These are phyloP conservation scores for Hirtodrosophila confusa DNA, from an alignment of 2,888 invertebrate genomes.

Conservation along the genomic window DNA sequence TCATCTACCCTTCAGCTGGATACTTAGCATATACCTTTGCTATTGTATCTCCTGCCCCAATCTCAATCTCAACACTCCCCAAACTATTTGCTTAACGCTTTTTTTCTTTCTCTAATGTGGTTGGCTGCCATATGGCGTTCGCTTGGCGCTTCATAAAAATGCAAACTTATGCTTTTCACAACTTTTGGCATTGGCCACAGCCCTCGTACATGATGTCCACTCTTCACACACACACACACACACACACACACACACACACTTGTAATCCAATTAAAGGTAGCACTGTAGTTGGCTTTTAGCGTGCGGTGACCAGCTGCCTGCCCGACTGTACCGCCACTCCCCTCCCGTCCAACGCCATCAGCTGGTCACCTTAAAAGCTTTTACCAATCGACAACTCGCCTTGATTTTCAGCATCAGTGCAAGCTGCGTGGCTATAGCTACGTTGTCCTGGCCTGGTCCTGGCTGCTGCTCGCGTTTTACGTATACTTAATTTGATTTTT, in stretches of 20 bases:
- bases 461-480: slow-evolving; percentile 70
- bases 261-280: slow-evolving; percentile 82
- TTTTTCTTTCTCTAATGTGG: slow-evolving; percentile 35
- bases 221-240: slow-evolving; percentile 24
- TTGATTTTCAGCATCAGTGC: slow-evolving; percentile 72
- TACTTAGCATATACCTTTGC: slow-evolving; percentile 38
- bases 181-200: slow-evolving; percentile 63
- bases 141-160: slow-evolving; percentile 76
- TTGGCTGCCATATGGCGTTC: slow-evolving; percentile 61
- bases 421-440: slow-evolving; percentile 44
- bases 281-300: slow-evolving; percentile 81
- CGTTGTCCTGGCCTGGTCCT: slow-evolving; percentile 18
- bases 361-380: slow-evolving; percentile 72
- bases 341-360: slow-evolving; percentile 30
- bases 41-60: not conserved
- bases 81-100: slow-evolving; percentile 37
- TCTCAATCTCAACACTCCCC: slow-evolving; percentile 13
- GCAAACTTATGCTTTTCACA: slow-evolving; percentile 77
- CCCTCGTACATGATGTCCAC: slow-evolving; percentile 39
- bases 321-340: slow-evolving; percentile 25
- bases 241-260: slow-evolving; percentile 48
- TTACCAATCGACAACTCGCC: slow-evolving; percentile 77
- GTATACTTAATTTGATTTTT: slow-evolving; percentile 79
- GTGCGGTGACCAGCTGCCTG: slow-evolving; percentile 48
- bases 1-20: slow-evolving; percentile 41